Base-by-base conservation (phyloP, 2,797 vertebrate species). In the Hydrophis major region DNA sequence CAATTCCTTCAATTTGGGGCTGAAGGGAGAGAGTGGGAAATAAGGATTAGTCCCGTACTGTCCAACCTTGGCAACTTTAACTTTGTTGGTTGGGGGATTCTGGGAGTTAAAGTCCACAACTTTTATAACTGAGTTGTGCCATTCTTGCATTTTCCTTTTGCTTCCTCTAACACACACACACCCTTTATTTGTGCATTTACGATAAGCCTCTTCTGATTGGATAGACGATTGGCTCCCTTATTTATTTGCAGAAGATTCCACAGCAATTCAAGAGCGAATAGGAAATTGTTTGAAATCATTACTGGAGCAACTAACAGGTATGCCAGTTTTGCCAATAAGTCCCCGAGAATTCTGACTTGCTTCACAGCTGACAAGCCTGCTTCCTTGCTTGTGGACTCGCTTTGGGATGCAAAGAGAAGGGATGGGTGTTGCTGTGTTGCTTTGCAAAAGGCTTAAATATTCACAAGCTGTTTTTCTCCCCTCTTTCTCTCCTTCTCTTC, bases 301-400 rank as follows among this genome's bases (percentile, higher is more conserved):
- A 98, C 96, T 98, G 96, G 98, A 98, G 96, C 98, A 99, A 93
- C 98, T 99, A 97, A 98, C 98, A 98, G 99, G 99, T 99, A 97
- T 97, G 97, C 93, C 60, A 86, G 95, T 25, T 14, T 87, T 88
- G 86, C 56, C 88, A 47, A 28, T n/a, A 37, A 78, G 20, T 2
- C 6, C 12, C 28, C 28, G 1, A 16, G 55, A 91, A 22, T 27
- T 37, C 53, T 14, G 47, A 57, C 61, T 66, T 37, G 6, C 63
- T 69, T 32, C 63, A 16, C 28, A 10, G 18, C 37, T 78, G 63
- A 42, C 37, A 25, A 11, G 22, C 4, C 37, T 83, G 20, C 74
- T 83, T 25, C 20, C 37, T 47, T 47, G 22, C 37, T 42, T 47
- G 74, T 47, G 10, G 74, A 4, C 20, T 0, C 4, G 8, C 20